Base-by-base conservation (phyloP, 92 coral and sea anemone species). In the Plumapathes pennacea region DNA sequence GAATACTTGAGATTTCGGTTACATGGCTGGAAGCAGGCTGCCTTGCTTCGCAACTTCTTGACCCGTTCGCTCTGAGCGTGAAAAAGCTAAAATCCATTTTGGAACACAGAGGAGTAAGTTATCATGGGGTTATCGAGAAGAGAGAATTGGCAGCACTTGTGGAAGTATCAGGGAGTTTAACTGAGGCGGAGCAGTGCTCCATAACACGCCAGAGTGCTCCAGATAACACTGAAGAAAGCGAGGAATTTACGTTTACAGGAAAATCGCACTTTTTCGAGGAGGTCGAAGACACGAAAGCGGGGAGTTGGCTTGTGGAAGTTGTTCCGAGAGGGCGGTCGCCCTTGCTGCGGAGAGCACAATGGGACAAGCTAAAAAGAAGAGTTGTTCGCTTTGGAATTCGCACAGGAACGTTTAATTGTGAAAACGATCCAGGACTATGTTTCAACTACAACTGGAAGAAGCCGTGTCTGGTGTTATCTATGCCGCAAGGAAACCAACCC, bases 261-360 rank as follows among this genome's bases (percentile, higher is more conserved):
- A 90, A 88, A n/a, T 88, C 99, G 42, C 99, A 94, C 52, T 83
- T 94, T 64, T 88, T 86, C 23, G 99, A 94, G 45, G 96, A 94
- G 38, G 92, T 94, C 27, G 99, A 94, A 70, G 99, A 94, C 67
- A 94, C 99, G 14, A 94, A 94, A 47, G 99, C 99, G 0, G 96
- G 96, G 58, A 80, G 94, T 54, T 94, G 99, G 99, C 62, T 94
- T 26, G 91, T 94, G 40, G 94, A 88, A 59, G 77, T 94, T 66
- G 80, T 94, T 31, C 95, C 96, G 4, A 58, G 67, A 45, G 86
- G 83, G 4, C 64, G 39, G 1, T 30, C 83, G 1, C 88, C 89
- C 4, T 61, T 81, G 41, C 67, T 84, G 45, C 79, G 72, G 36
- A 51, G 83, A 33, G 81, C 81, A 56, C 96, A 94, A 50, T 94